Percentiles rank a stretch among this genome's conserved stretches.
phyloP scores from a whole-genome alignment of 2,797 vertebrate genomes.

The Epinephelus coioides region DNA sequence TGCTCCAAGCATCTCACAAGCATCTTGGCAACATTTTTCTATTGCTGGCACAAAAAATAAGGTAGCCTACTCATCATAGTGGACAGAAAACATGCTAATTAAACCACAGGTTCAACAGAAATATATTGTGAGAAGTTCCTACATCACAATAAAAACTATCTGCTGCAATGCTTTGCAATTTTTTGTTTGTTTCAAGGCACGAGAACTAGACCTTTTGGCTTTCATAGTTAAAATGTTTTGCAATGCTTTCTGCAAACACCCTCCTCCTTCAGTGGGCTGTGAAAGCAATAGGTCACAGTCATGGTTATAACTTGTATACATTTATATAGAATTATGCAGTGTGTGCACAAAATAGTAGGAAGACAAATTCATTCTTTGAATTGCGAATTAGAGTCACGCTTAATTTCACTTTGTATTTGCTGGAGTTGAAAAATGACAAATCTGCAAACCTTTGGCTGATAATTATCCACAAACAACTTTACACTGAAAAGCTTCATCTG shows the following conservation, averaged over 20 bases:
- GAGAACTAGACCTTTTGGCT: conserved; percentile 1
- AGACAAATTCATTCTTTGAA: conserved; percentile 2
- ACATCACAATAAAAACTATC: conserved; percentile 3
- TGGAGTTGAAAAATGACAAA: conserved; percentile 21
- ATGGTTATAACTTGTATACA: background rate
- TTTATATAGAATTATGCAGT: background rate
- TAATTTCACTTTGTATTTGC: conserved; percentile 4
- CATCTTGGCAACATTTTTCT: background rate
- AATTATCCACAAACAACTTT: conserved; percentile 24
- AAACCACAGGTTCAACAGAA: background rate
- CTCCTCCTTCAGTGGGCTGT: conserved; percentile 5
- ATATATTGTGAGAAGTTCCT: background rate
- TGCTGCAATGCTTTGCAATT: background rate
- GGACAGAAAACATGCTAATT: background rate
- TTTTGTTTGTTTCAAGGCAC: background rate
- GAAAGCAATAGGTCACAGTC: background rate
- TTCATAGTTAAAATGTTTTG: conserved; percentile 8
- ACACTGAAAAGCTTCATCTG: background rate
- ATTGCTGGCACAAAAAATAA: background rate
- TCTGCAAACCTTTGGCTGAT: conserved; percentile 13
- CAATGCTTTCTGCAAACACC: background rate
- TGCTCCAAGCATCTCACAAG: background rate
- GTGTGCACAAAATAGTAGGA: conserved; percentile 4
- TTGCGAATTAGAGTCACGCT: background rate
- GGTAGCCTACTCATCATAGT: background rate